Evolutionary conservation across 2,888 invertebrate genomes (phyloP).

Genomic region (Cepaea hortensis): DNA sequence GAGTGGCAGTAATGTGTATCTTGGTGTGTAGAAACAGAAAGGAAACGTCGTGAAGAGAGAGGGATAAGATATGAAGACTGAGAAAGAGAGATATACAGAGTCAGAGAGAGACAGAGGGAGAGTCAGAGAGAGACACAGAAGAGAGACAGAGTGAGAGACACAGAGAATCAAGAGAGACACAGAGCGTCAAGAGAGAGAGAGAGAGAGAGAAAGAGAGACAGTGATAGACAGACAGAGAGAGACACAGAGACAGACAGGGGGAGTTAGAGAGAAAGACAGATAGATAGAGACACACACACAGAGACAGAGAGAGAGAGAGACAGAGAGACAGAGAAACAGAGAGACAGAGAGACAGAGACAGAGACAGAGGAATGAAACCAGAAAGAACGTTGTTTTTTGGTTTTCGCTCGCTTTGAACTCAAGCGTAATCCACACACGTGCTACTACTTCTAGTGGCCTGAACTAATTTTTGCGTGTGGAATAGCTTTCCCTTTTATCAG

Average conservation of each 20-base stretch:
- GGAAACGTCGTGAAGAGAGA: no score
- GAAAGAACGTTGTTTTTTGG: neutral
- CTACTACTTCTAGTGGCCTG: no score
- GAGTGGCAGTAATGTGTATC: no score
- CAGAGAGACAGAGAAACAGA: neutral
- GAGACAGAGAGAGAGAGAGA: neutral
- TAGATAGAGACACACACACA: neutral
- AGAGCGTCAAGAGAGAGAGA: neutral
- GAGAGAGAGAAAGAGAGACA: neutral
- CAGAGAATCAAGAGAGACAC: neutral
- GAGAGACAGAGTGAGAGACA: neutral
- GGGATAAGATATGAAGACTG: neutral
- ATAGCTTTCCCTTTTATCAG: no score
- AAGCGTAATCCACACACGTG: no score
- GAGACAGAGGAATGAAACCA: neutral
- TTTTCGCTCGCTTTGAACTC: no score
- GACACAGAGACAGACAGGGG: neutral
- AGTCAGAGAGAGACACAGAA: neutral
- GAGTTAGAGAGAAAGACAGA: neutral
- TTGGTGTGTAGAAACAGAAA: neutral
- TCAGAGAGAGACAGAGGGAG: neutral
- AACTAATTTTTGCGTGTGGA: no score
- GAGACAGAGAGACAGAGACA: conserved; percentile 1
- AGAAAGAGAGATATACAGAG: neutral
- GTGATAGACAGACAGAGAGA: neutral